These are phyloP conservation scores for Anguilla pacifica DNA, from an alignment of 2,797 vertebrate species.

Conservation along the genomic window DNA sequence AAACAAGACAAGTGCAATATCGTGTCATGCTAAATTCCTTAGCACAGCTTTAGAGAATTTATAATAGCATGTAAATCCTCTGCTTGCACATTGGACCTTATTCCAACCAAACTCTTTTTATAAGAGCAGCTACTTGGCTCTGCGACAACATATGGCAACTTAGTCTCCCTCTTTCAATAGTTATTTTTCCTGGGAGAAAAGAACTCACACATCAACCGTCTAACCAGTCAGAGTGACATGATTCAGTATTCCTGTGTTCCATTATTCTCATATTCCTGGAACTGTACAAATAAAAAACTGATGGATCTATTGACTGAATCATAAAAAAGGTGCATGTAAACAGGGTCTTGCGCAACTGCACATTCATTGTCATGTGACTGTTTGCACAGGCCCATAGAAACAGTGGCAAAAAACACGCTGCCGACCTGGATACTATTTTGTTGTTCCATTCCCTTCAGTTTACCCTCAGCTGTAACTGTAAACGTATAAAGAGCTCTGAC, in stretches of 20 bases:
- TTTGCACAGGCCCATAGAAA: neutral
- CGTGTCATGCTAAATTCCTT: no score
- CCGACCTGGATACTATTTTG: neutral
- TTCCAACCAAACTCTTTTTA: neutral
- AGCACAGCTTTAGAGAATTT: neutral
- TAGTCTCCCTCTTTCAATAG: neutral
- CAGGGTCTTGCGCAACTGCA: neutral
- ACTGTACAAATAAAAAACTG: neutral
- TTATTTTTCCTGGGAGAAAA: neutral
- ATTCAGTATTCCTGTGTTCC: neutral
- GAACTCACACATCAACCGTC: neutral
- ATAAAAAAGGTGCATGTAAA: neutral
- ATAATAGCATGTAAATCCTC: neutral
- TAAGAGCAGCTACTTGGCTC: neutral
- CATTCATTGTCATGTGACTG: no score
- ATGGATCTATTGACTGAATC: neutral
- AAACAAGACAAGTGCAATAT: no score
- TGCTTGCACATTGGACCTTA: neutral
- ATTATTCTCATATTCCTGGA: neutral
- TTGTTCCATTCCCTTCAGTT: neutral
- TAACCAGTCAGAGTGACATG: neutral
- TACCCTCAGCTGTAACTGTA: no score
- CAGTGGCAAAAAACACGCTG: neutral
- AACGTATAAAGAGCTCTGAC: neutral
- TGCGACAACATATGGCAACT: neutral